Evolutionary conservation across 2,888 invertebrate genomes (phyloP).

Genomic region (Philereme vetulata): DNA sequence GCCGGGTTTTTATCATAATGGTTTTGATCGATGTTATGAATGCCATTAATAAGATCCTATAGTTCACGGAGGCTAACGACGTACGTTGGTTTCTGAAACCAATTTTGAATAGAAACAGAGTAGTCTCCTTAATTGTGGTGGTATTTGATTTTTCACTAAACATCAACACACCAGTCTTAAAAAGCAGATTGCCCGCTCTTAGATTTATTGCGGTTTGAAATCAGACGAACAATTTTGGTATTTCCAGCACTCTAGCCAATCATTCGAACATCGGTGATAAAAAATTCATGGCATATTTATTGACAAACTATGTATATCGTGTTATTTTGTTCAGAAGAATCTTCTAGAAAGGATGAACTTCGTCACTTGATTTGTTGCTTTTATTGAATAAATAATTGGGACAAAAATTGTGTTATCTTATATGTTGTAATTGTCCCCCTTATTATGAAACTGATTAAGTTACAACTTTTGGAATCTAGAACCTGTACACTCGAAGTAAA

Average conservation of each 20-base stretch:
- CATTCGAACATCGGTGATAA: slow-evolving; percentile 37
- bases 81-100: too few relatives aligned
- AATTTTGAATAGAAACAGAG: too few relatives aligned
- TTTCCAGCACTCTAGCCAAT: slow-evolving; percentile 45
- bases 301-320: slow-evolving; percentile 19
- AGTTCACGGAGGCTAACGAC: too few relatives aligned
- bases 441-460: slow-evolving; percentile 17
- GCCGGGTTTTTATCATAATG: too few relatives aligned
- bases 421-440: background rate
- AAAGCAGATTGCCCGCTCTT: background rate
- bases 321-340: slow-evolving; percentile 4
- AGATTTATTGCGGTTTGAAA: slow-evolving; percentile 17
- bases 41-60: too few relatives aligned
- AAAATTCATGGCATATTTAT: slow-evolving; percentile 36
- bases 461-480: slow-evolving; percentile 40
- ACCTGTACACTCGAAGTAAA: slow-evolving; percentile 59
- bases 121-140: too few relatives aligned
- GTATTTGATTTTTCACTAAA: too few relatives aligned
- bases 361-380: background rate
- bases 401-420: too few relatives aligned
- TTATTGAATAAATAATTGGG: background rate
- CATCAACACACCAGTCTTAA: too few relatives aligned
- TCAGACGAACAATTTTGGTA: slow-evolving; percentile 36
- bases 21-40: too few relatives aligned
- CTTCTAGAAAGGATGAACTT: slow-evolving; percentile 4